These are phyloP conservation scores for Samia ricini DNA, from an alignment of 1,140 invertebrate species.

Conservation along the genomic window DNA sequence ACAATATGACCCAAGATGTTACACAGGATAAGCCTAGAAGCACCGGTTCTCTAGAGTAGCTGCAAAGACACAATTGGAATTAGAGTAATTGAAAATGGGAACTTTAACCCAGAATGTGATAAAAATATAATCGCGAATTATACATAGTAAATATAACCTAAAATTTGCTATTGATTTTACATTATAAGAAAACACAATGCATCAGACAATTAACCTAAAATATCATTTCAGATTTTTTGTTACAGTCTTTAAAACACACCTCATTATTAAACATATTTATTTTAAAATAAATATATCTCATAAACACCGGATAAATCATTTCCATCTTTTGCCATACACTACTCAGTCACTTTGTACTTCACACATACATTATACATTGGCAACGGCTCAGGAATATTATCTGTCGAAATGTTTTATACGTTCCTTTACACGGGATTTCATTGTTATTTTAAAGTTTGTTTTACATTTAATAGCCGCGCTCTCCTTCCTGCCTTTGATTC, in stretches of 20 bases:
- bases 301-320: conserved; percentile 1
- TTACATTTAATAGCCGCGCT: not conserved
- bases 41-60: too few species aligned
- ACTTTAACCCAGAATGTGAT: too few species aligned
- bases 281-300: not conserved
- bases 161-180: too few species aligned
- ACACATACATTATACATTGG: not conserved
- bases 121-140: too few species aligned
- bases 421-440: not conserved
- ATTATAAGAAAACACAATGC: too few species aligned
- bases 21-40: too few species aligned
- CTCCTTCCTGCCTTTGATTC: not conserved
- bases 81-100: too few species aligned
- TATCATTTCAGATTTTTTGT: too few species aligned
- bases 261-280: not conserved
- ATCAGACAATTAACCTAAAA: too few species aligned
- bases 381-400: not conserved
- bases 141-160: too few species aligned
- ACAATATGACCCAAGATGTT: too few species aligned
- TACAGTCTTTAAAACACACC: not conserved
- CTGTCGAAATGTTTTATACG: not conserved
- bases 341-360: not conserved
- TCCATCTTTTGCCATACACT: not conserved
- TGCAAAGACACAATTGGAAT: too few species aligned
- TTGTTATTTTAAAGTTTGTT: conserved; percentile 1